Evolutionary conservation across 2,888 invertebrate genomes (phyloP).

Genomic region (Ophioninae sp.): DNA sequence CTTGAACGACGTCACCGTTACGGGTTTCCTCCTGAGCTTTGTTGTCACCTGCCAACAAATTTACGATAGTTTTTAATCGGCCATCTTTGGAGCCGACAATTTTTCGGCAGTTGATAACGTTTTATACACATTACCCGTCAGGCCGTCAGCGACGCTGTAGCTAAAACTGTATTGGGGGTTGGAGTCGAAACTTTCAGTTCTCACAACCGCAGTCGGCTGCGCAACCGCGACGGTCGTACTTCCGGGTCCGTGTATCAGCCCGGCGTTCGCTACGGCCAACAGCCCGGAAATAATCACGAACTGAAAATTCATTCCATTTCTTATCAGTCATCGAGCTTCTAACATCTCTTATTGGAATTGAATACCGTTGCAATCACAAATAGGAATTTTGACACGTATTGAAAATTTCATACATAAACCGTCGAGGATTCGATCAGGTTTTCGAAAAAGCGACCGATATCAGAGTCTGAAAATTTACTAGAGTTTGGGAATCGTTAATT

Average conservation of each 20-base stretch:
- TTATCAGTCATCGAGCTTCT: background rate
- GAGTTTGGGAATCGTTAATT: background rate
- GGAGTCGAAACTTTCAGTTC: slow-evolving; percentile 73
- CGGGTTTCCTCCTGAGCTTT: slow-evolving; percentile 78
- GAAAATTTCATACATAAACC: background rate
- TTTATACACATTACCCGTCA: slow-evolving; percentile 71
- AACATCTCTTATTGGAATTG: background rate
- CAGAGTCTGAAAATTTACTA: no score
- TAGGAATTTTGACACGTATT: background rate
- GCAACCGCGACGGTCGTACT: slow-evolving; percentile 71
- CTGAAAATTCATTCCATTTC: slow-evolving; percentile 58
- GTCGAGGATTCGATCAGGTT: background rate
- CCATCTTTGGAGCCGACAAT: background rate
- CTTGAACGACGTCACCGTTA: slow-evolving; percentile 76
- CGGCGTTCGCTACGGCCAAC: slow-evolving; percentile 70
- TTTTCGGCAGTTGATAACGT: background rate
- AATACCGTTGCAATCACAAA: background rate
- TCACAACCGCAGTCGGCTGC: slow-evolving; percentile 68
- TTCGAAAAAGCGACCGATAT: background rate
- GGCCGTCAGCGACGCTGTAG: slow-evolving; percentile 76
- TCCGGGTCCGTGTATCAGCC: slow-evolving; percentile 69
- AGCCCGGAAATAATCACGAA: slow-evolving; percentile 69
- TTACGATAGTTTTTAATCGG: background rate
- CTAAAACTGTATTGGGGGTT: slow-evolving; percentile 77
- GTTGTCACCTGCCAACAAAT: slow-evolving; percentile 73